Evolutionary conservation across 2,113 vertebrate species (phyloP).

Genomic region (Ochotona curzoniae): DNA sequence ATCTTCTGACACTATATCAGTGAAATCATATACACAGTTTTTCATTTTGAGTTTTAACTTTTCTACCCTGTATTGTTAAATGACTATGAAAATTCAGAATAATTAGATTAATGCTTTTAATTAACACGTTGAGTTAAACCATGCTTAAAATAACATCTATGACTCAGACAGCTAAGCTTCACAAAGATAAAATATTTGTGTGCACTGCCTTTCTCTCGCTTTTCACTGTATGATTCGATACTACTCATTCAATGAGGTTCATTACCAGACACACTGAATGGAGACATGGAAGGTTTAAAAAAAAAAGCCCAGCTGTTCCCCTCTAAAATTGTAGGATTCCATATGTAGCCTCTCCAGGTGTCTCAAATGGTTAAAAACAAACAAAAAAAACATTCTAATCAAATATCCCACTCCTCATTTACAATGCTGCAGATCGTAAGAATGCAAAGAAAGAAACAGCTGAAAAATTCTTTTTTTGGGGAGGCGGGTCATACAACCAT

Average conservation of each 20-base stretch:
- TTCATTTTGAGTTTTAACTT: not conserved
- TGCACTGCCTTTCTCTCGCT: not conserved
- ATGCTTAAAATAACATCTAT: slow-evolving; percentile 32
- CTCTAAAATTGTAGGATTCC: slow-evolving; percentile 62
- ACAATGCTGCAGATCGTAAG: slow-evolving; percentile 18
- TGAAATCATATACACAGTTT: not conserved
- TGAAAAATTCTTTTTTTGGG: not conserved
- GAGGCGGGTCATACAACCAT: not conserved
- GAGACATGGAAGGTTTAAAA: slow-evolving; percentile 57
- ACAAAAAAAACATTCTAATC: slow-evolving; percentile 30
- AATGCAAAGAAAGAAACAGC: slow-evolving; percentile 10
- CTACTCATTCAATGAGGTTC: not conserved
- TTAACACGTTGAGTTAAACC: not conserved
- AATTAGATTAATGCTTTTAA: slow-evolving; percentile 31
- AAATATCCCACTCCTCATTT: slow-evolving; percentile 39
- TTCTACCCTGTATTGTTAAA: not conserved
- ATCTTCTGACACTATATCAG: not conserved
- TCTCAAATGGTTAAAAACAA: slow-evolving; percentile 69
- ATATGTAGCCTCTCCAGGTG: slow-evolving; percentile 63
- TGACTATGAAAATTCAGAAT: slow-evolving; percentile 43
- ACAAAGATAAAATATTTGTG: not conserved
- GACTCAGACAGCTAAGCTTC: slow-evolving; percentile 12
- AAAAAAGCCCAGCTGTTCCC: slow-evolving; percentile 51
- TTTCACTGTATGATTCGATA: slow-evolving; percentile 27
- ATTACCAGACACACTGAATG: slow-evolving; percentile 54